phyloP scores from a whole-genome alignment of 2,113 vertebrate genomes.

The Vulpes vulpes region DNA sequence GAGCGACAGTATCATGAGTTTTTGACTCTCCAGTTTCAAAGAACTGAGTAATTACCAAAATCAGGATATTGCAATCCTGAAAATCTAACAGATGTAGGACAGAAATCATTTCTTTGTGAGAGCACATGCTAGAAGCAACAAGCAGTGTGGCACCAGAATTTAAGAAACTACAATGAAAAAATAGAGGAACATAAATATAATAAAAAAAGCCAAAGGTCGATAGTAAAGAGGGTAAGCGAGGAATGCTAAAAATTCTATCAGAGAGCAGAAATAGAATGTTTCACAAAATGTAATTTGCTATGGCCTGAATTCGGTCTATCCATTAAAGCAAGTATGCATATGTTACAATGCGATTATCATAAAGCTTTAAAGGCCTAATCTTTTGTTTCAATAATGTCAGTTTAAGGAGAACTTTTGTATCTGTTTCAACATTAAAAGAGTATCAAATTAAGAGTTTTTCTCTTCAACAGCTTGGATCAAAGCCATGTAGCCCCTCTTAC shows the following conservation, averaged over 20 bases:
- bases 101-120: not conserved
- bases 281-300: not conserved
- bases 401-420: constrained; percentile 75
- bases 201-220: constrained; percentile 37
- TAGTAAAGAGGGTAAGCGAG: constrained; percentile 54
- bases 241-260: constrained; percentile 61
- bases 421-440: constrained; percentile 79
- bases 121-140: not conserved
- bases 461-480: constrained; percentile 79
- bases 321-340: constrained; percentile 16
- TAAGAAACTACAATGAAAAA: constrained; percentile 67
- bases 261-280: constrained; percentile 51
- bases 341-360: constrained; percentile 57
- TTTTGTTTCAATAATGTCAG: constrained; percentile 71
- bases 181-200: constrained; percentile 14
- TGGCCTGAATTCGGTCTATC: not conserved
- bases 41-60: not conserved
- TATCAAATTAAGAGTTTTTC: constrained; percentile 79
- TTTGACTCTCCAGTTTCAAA: constrained; percentile 13
- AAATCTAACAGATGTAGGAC: not conserved
- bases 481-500: constrained; percentile 75
- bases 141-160: not conserved
- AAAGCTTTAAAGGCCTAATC: constrained; percentile 74
- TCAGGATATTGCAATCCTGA: not conserved
- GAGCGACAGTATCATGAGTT: not conserved